Percentiles rank a stretch among this genome's conserved stretches.
Conservation (phyloP, 2,113 vertebrate species). For the Aspiorhynchus laticeps region DNA sequence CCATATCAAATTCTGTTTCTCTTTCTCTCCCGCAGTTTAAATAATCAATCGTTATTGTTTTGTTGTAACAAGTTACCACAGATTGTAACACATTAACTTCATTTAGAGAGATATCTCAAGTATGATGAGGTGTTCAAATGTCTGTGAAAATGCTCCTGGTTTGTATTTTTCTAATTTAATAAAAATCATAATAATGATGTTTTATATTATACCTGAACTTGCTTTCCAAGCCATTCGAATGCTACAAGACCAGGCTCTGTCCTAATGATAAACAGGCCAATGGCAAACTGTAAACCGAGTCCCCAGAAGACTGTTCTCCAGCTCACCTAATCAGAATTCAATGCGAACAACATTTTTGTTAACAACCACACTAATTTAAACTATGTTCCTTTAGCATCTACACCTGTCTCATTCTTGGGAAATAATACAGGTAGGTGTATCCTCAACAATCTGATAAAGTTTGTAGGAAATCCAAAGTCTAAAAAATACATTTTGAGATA, state of each 20-base stretch:
- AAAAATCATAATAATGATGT: not conserved
- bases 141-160: not conserved
- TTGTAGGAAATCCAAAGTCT: slow-evolving; percentile 62
- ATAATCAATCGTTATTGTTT: not conserved
- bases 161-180: not conserved
- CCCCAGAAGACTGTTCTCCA: slow-evolving; percentile 90
- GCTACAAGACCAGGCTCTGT: slow-evolving; percentile 82
- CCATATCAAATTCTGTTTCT: not conserved
- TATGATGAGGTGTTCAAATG: not conserved
- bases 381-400: not conserved
- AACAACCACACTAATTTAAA: not conserved
- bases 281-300: slow-evolving; percentile 85
- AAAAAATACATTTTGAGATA: slow-evolving; percentile 56
- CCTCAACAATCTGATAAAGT: slow-evolving; percentile 47
- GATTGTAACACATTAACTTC: not conserved
- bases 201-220: slow-evolving; percentile 85
- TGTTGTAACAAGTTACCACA: slow-evolving; percentile 1
- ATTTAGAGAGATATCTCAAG: not conserved
- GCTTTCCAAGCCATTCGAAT: slow-evolving; percentile 89
- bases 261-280: slow-evolving; percentile 90
- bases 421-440: not conserved
- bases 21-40: not conserved
- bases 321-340: slow-evolving; percentile 76
- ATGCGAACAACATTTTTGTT: not conserved
- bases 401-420: not conserved